Evolutionary conservation across 1,140 invertebrate species (phyloP).

Genomic region (Caenorhabditis remanei): DNA sequence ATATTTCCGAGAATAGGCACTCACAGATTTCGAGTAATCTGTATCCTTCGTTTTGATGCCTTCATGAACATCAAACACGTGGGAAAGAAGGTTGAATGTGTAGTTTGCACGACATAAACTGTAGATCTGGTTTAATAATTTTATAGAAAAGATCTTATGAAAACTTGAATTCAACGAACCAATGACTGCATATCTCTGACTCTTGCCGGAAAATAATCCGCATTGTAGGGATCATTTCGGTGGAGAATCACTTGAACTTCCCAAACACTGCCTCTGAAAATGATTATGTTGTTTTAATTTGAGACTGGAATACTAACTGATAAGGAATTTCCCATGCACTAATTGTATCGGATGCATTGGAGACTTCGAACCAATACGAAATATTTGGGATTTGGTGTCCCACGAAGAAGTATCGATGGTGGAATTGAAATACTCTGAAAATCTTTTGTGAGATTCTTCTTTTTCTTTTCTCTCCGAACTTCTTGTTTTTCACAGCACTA

Average conservation of each 20-base stretch:
- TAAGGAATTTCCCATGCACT: background rate
- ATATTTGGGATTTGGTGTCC: background rate
- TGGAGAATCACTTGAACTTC: background rate
- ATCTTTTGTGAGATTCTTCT: background rate
- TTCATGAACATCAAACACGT: slow-evolving; percentile 14
- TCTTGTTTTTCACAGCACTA: background rate
- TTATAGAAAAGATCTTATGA: background rate
- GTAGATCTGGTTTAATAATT: background rate
- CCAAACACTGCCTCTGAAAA: background rate
- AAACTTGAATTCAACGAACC: background rate
- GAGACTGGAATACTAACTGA: background rate
- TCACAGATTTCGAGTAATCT: background rate
- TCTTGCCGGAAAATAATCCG: slow-evolving; percentile 1
- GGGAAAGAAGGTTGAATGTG: slow-evolving; percentile 1
- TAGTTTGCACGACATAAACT: background rate
- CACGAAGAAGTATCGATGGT: background rate
- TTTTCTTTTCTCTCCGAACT: background rate
- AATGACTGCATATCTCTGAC: background rate
- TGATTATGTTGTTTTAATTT: background rate
- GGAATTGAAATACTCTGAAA: background rate
- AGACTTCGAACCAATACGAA: background rate
- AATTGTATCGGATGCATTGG: background rate
- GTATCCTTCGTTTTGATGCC: background rate
- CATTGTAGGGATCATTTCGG: background rate
- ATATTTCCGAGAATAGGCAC: background rate